A percentile compares a stretch with the other conserved stretches of the same genome.
Conservation (phyloP, 2,888 invertebrate genomes). For the Orgyia antiqua region DNA sequence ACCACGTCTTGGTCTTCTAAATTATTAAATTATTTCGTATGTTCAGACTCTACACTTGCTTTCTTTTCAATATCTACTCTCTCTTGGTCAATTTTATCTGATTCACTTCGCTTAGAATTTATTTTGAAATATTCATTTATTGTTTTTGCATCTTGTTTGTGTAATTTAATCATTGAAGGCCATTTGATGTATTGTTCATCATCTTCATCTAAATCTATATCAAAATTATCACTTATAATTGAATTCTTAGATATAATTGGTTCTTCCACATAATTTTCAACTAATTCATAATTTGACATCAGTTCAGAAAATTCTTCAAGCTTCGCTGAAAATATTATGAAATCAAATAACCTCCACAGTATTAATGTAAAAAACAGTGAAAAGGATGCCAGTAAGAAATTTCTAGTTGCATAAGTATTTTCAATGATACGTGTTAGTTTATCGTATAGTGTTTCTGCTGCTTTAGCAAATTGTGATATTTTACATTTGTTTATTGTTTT, state of each 20-base stretch:
- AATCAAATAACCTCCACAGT: slow-evolving; percentile 44
- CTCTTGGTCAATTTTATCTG: background rate
- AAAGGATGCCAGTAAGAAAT: slow-evolving; percentile 50
- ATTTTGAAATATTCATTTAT: slow-evolving; percentile 35
- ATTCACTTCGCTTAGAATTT: background rate
- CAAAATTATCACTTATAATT: slow-evolving; percentile 2
- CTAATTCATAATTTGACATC: slow-evolving; percentile 48
- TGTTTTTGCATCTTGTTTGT: slow-evolving; percentile 29
- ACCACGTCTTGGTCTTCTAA: too few relatives aligned
- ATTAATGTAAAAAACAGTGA: slow-evolving; percentile 52
- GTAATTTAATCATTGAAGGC: slow-evolving; percentile 40
- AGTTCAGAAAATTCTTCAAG: slow-evolving; percentile 52
- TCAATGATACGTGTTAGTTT: slow-evolving; percentile 40
- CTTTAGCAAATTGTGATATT: slow-evolving; percentile 14
- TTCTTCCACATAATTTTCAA: slow-evolving; percentile 34
- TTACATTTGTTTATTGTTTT: slow-evolving; percentile 32
- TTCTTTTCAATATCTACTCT: background rate
- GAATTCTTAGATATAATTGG: slow-evolving; percentile 17
- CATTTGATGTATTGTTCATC: slow-evolving; percentile 23
- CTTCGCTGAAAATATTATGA: slow-evolving; percentile 53
- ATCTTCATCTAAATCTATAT: slow-evolving; percentile 15
- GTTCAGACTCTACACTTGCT: background rate
- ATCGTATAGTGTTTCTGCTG: slow-evolving; percentile 27
- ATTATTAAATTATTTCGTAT: too few relatives aligned
- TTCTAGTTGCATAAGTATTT: slow-evolving; percentile 45